Conservation (phyloP, 2,797 vertebrate genomes). For the Psittacula echo region DNA sequence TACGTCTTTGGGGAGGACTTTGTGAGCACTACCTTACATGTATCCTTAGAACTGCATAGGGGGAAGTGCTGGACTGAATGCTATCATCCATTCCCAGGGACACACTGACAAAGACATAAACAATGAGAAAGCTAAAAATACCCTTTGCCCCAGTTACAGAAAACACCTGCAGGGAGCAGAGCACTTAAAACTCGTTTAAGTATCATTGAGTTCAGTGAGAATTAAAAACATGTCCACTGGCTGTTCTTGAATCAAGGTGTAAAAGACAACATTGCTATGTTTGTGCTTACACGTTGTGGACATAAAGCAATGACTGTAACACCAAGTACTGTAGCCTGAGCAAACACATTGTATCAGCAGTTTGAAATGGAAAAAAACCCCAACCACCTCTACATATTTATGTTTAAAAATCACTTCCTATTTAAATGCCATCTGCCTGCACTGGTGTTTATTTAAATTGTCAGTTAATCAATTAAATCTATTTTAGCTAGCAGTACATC, state of each 20-base stretch:
- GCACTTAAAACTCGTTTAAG: slow-evolving; percentile 27
- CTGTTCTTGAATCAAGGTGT: background rate
- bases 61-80: background rate
- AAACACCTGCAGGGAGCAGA: slow-evolving; percentile 38
- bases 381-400: background rate
- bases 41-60: slow-evolving; percentile 64
- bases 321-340: background rate
- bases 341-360: background rate
- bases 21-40: slow-evolving; percentile 65
- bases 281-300: background rate
- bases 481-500: background rate
- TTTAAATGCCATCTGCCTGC: background rate
- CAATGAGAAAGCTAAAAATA: slow-evolving; percentile 46
- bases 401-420: background rate
- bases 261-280: background rate
- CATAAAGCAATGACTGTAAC: background rate
- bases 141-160: slow-evolving; percentile 2
- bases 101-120: slow-evolving; percentile 22
- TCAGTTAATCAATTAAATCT: slow-evolving; percentile 11
- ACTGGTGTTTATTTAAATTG: background rate
- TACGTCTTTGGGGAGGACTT: slow-evolving; percentile 59
- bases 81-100: slow-evolving; percentile 34
- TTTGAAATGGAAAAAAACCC: background rate
- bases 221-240: background rate
- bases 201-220: background rate